phyloP scores from a whole-genome alignment of 2,888 invertebrate genomes.

The Falcaria lacertinaria region DNA sequence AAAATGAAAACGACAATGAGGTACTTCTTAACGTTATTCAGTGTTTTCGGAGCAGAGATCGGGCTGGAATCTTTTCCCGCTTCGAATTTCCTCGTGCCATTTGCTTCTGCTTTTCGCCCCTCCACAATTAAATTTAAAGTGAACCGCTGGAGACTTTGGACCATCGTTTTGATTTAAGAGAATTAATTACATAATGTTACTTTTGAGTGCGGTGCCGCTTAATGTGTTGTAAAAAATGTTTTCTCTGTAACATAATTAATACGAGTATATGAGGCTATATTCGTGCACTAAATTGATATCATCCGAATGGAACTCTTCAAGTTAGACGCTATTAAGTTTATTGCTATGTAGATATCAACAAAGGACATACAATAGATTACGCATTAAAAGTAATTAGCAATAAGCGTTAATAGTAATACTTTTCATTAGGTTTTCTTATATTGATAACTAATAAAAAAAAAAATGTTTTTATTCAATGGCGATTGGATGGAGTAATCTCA shows the following conservation, averaged over 20 bases:
- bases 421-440: too few species aligned
- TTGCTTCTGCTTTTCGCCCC: conserved; percentile 50
- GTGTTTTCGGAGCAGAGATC: conserved; percentile 19
- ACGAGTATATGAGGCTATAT: too few species aligned
- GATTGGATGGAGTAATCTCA: background rate
- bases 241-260: too few species aligned
- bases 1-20: conserved; percentile 12
- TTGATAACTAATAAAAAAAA: too few species aligned
- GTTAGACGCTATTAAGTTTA: too few species aligned
- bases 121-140: conserved; percentile 63
- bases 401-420: too few species aligned
- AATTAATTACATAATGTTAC: conserved; percentile 64
- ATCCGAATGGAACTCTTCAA: too few species aligned
- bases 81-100: conserved; percentile 48
- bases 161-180: conserved; percentile 65
- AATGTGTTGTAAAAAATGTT: conserved; percentile 44
- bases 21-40: conserved; percentile 14
- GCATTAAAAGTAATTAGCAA: too few species aligned
- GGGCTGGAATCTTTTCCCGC: conserved; percentile 25
- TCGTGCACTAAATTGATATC: too few species aligned
- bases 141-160: conserved; percentile 48
- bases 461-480: background rate
- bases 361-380: too few species aligned
- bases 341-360: too few species aligned
- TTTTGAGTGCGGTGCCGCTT: conserved; percentile 39